A percentile compares a stretch with the other conserved stretches of the same genome.
phyloP scores from a whole-genome alignment of 2,113 vertebrate species.

The Nettapus auritus region DNA sequence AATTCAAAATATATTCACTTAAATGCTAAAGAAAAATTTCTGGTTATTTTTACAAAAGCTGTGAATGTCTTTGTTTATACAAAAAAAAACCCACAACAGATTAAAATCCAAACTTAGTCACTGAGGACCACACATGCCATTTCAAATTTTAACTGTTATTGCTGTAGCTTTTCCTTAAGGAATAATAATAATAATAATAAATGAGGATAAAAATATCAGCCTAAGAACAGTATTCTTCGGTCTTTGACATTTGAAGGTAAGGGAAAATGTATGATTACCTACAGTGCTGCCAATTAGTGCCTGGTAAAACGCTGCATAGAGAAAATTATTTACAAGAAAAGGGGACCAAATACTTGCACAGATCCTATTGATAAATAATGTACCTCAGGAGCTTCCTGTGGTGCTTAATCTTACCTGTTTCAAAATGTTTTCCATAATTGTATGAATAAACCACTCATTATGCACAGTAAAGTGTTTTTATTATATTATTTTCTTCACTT shows the following conservation, averaged over 20 bases:
- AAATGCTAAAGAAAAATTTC: background rate
- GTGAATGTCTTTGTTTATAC: background rate
- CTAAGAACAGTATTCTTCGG: conserved; percentile 21
- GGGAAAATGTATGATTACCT: conserved; percentile 26
- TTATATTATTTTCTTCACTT: conserved; percentile 25
- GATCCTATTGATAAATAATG: conserved; percentile 55
- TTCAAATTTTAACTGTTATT: conserved; percentile 2
- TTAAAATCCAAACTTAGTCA: background rate
- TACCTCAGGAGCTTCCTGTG: conserved; percentile 20
- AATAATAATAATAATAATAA: background rate
- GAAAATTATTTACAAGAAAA: conserved; percentile 38
- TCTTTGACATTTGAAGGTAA: conserved; percentile 17
- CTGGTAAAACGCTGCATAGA: conserved; percentile 7
- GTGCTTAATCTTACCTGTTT: conserved; percentile 51
- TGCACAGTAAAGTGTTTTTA: background rate
- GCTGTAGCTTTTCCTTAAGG: background rate
- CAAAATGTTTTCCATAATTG: conserved; percentile 50
- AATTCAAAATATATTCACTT: background rate
- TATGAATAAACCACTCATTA: conserved; percentile 52
- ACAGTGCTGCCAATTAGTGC: conserved; percentile 46
- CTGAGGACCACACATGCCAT: background rate
- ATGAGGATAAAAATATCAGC: conserved; percentile 3
- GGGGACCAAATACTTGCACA: background rate
- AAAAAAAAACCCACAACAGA: background rate
- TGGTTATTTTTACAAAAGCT: background rate